Evolutionary conservation across 2,888 invertebrate genomes (phyloP), one percentile per base, ranked within the genome.

Genomic region (Yponomeuta sedellus): DNA sequence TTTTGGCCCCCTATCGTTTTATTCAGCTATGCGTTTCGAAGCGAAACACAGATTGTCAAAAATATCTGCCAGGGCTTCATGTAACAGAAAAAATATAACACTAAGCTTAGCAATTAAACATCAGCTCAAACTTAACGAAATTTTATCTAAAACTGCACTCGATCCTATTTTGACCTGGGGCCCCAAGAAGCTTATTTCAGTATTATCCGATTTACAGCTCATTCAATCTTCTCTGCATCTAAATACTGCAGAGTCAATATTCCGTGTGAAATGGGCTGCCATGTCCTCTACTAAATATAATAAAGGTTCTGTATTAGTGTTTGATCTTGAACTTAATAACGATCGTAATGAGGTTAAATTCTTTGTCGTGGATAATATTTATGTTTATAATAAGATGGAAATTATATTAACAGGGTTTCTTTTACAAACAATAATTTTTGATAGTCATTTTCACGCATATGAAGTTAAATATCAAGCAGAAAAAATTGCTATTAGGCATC

Each of bases 1-100:
- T 20, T 66, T 40, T 66, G 65, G 65, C 12, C 65, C 65, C n/a
- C 8, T 66, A 61, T 34, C 40, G 25, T 59, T 40, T 20, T 40
- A 61, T 19, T 66, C 40, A 40, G 20, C 59, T 8, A 66, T 66
- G 65, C 34, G 65, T 44, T 66, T 40, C n/a, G 65, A 66, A 66
- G 61, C 65, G 19, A 66, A 66, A 20, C 65, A 66, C 61, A 66
- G 44, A 25, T 40, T 22, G 10, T 66, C 65, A n/a, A 66, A 66
- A 61, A 61, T 44, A 19, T 39, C 65, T n/a, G 65, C 65, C 11
- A 66, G 40, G 39, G 44, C 40, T 11, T 66, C 65, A 39, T 61
- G 65, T 40, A 66, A 61, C 52, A 16, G 40, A 59, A 25, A 22
- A 16, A 66, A 66, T 61, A 44, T 66, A 19, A 61, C 65, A 10